phyloP scores from a whole-genome alignment of 2,888 invertebrate genomes.

The Cosmopolites sordidus region DNA sequence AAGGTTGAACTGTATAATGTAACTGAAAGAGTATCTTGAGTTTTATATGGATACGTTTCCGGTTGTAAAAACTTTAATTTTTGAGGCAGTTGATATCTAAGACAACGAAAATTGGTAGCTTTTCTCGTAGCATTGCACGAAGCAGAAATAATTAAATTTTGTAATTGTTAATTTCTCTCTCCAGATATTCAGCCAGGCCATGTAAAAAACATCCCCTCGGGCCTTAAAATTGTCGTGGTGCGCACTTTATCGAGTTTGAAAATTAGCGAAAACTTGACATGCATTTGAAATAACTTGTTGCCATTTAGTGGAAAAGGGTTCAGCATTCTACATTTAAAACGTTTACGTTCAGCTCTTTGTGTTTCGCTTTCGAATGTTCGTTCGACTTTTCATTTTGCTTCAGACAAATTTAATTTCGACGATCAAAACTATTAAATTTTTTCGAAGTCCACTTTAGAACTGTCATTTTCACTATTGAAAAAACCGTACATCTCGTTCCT shows the following conservation, averaged over 20 bases:
- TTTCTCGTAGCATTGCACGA: neutral
- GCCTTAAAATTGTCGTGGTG: slow-evolving; percentile 27
- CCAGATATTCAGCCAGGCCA: slow-evolving; percentile 5
- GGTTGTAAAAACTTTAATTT: neutral
- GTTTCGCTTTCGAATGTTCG: slow-evolving; percentile 14
- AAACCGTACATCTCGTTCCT: too few relatives aligned
- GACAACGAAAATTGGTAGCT: neutral
- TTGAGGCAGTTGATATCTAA: neutral
- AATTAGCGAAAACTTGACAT: slow-evolving; percentile 35
- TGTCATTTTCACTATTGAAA: too few relatives aligned
- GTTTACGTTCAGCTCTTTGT: slow-evolving; percentile 25
- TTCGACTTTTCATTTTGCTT: slow-evolving; percentile 25
- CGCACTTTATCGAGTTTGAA: slow-evolving; percentile 32
- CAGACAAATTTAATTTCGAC: slow-evolving; percentile 19
- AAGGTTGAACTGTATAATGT: too few relatives aligned
- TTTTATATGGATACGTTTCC: too few relatives aligned
- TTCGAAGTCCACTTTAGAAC: too few relatives aligned
- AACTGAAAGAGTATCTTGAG: too few relatives aligned
- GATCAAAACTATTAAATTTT: too few relatives aligned
- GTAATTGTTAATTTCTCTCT: slow-evolving; percentile 16
- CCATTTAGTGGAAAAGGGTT: slow-evolving; percentile 26
- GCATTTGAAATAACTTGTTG: slow-evolving; percentile 36
- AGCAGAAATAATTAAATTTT: slow-evolving; percentile 17
- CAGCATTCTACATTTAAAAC: slow-evolving; percentile 22
- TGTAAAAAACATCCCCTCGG: slow-evolving; percentile 22